Evolutionary conservation across 2,113 vertebrate species (phyloP).

Genomic region (Lipophrys pholis): DNA sequence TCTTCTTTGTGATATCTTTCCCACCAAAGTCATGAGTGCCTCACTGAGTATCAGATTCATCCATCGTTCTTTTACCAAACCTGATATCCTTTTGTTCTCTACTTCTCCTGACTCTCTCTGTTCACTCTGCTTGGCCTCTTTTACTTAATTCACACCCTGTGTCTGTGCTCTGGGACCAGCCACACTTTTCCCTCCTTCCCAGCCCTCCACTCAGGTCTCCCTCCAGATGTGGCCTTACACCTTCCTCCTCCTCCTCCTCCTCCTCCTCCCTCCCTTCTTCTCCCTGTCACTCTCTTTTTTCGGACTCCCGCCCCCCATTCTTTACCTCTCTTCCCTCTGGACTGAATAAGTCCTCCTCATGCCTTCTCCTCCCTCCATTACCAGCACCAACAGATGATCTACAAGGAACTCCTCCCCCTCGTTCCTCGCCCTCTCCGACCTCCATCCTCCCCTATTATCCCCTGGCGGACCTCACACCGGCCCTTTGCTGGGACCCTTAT

Average conservation of each 20-base stretch:
- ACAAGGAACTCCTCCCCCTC: slow-evolving; percentile 12
- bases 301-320: neutral
- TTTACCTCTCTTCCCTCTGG: slow-evolving; percentile 5
- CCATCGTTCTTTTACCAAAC: no score
- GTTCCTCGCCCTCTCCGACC: slow-evolving; percentile 3
- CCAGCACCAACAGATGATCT: slow-evolving; percentile 1
- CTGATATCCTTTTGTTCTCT: no score
- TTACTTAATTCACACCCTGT: slow-evolving; percentile 48
- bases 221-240: slow-evolving; percentile 18
- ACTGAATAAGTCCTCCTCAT: neutral
- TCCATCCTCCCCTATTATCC: slow-evolving; percentile 27
- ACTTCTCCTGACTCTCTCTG: neutral
- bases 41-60: no score
- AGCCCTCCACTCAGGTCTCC: slow-evolving; percentile 26
- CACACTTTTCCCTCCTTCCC: slow-evolving; percentile 33
- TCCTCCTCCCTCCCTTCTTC: neutral
- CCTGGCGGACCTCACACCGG: slow-evolving; percentile 19
- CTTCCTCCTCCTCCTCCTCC: neutral
- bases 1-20: no score
- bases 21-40: no score
- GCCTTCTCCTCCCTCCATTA: slow-evolving; percentile 2
- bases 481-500: slow-evolving; percentile 49
- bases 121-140: slow-evolving; percentile 10
- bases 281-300: no score
- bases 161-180: slow-evolving; percentile 24